Percentiles rank a stretch among this genome's conserved stretches.
Evolutionary conservation across 2,797 vertebrate genomes (phyloP).

Genomic region (Gorsachius magnificus): DNA sequence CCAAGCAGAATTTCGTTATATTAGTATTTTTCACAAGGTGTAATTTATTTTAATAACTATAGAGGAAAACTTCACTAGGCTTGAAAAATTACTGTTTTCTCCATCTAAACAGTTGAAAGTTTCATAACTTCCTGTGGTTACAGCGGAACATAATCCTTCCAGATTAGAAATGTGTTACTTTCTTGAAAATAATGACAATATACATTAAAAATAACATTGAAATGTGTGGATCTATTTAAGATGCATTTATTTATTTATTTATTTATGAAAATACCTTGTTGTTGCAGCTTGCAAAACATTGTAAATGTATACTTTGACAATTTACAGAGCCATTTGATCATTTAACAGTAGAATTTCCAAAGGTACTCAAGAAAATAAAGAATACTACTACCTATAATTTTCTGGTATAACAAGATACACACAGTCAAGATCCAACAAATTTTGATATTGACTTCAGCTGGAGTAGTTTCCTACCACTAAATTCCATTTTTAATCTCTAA

Average conservation of each 20-base stretch:
- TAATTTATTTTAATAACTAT: not conserved
- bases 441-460: not conserved
- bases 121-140: not conserved
- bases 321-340: not conserved
- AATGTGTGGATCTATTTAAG: not conserved
- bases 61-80: accelerated
- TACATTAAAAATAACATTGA: not conserved
- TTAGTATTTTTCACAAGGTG: not conserved
- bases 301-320: not conserved
- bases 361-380: not conserved
- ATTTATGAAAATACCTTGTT: not conserved
- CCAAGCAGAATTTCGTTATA: not conserved
- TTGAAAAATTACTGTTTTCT: not conserved
- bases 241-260: not conserved
- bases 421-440: not conserved
- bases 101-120: not conserved
- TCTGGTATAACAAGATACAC: not conserved
- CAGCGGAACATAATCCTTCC: not conserved
- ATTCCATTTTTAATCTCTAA: not conserved
- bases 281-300: not conserved
- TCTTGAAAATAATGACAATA: not conserved
- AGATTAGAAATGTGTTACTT: not conserved
- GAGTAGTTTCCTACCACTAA: not conserved
- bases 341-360: not conserved
- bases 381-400: not conserved